Evolutionary conservation across 2,797 vertebrate genomes (phyloP).

Genomic region (Amniataba percoides): DNA sequence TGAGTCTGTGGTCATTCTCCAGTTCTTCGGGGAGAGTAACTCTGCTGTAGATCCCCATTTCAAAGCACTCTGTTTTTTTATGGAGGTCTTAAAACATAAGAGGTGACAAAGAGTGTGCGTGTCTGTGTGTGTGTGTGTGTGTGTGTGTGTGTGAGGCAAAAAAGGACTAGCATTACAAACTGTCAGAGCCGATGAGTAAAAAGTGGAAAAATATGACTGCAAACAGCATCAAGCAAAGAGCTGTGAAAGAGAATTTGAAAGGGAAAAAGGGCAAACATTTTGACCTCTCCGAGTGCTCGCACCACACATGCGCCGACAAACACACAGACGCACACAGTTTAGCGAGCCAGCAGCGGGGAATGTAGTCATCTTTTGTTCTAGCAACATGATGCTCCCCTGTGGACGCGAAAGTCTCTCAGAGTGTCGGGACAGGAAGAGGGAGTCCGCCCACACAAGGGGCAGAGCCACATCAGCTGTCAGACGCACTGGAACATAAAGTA

Average conservation of each 20-base stretch:
- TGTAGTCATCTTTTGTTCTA: constrained; percentile 71
- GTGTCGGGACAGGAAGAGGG: constrained; percentile 70
- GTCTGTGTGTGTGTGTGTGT: constrained; percentile 24
- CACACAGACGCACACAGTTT: constrained; percentile 22
- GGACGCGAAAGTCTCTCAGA: constrained; percentile 66
- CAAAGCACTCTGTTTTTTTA: constrained; percentile 59
- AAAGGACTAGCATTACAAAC: constrained; percentile 35
- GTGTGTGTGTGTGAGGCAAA: constrained; percentile 24
- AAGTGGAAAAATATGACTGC: constrained; percentile 35
- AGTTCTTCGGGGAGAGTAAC: constrained; percentile 33
- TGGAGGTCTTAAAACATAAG: constrained; percentile 51
- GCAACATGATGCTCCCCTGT: constrained; percentile 70
- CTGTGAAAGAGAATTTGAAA: constrained; percentile 15
- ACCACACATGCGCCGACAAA: background rate
- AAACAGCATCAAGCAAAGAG: constrained; percentile 28
- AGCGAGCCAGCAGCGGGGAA: constrained; percentile 37
- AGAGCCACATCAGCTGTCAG: constrained; percentile 70
- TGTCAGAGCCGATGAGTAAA: constrained; percentile 27
- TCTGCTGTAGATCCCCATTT: constrained; percentile 52
- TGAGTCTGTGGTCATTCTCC: constrained; percentile 11
- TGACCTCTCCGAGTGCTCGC: constrained; percentile 11
- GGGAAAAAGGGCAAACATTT: constrained; percentile 16
- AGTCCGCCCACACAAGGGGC: constrained; percentile 68
- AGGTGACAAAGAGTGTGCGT: constrained; percentile 3
- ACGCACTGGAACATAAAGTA: constrained; percentile 62